Conservation (phyloP, 2,888 invertebrate genomes). For the Hyppa rectilinea region DNA sequence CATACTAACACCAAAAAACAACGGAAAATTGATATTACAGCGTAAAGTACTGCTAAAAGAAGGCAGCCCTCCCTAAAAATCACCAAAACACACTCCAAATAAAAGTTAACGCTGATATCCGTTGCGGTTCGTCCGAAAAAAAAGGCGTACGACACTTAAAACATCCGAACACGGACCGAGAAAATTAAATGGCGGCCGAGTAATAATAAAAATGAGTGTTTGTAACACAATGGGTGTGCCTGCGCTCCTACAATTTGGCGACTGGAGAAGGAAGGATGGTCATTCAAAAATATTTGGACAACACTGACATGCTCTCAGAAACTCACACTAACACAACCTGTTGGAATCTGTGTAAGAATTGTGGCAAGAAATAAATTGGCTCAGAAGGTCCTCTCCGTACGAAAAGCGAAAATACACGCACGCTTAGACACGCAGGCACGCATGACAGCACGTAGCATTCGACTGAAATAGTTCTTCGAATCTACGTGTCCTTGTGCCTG, state of each 20-base stretch:
- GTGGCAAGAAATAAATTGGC: not conserved
- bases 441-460: no score
- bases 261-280: slow-evolving; percentile 22
- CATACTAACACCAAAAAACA: not conserved
- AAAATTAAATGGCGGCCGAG: slow-evolving; percentile 80
- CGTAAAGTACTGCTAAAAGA: slow-evolving; percentile 38
- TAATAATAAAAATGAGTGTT: slow-evolving; percentile 82
- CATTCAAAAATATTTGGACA: slow-evolving; percentile 40
- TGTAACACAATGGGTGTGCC: slow-evolving; percentile 79
- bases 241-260: slow-evolving; percentile 74
- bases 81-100: slow-evolving; percentile 57
- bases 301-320: slow-evolving; percentile 15
- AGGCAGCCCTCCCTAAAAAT: slow-evolving; percentile 44
- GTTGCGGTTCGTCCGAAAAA: slow-evolving; percentile 54
- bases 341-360: slow-evolving; percentile 3
- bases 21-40: slow-evolving; percentile 21
- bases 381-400: not conserved
- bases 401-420: not conserved
- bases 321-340: slow-evolving; percentile 17
- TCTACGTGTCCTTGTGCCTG: no score
- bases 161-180: slow-evolving; percentile 73
- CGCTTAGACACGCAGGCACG: not conserved
- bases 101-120: slow-evolving; percentile 62
- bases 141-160: slow-evolving; percentile 72
- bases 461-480: not conserved